Base-by-base conservation (phyloP, 2,888 invertebrate genomes). In the Quadroppia sp. region DNA sequence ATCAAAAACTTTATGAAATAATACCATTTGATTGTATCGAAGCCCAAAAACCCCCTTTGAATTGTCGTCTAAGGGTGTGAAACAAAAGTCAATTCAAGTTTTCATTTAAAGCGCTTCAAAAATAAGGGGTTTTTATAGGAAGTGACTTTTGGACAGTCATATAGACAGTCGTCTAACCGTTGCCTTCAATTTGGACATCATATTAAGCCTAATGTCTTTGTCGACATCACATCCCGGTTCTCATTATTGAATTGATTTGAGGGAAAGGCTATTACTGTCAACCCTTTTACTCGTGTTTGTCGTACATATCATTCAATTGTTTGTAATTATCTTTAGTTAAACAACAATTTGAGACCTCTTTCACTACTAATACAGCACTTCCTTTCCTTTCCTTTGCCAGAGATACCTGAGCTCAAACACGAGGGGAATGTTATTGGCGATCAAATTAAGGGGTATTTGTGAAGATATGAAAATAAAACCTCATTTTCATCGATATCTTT, bases 1-100 rank as follows among this genome's bases (percentile, higher is more conserved):
- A 93, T 84, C 48, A 94, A 85, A 82, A 93, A 94, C 82, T 94
- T 94, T 0, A 91, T 89, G 81, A 92, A 94, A 83, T n/a, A n/a
- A n/a, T 94, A 94, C 93, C 93, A 94, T 81, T 92, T 92, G 78
- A 93, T 90, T 77, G 87, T 87, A 81, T 89, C 73, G 48, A 42
- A 61, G 50, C 45, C 56, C 0, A 77, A 76, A 76, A 83, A n/a
- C 87, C 87, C 36, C 87, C 87, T 80, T 86, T 83, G n/a, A n/a
- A n/a, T 78, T 85, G 85, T 72, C 82, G 80, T 81, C 90, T 89
- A 76, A 90, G 82, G 79, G 85, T 90, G 70, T 86, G 85, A 84
- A 85, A 90, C 25, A 91, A 81, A 36, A 36, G 36, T 89, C 36
- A 36, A 36, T 11, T 11, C 36, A 76, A 90, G 82, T n/a, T n/a